phyloP scores from a whole-genome alignment of 2,113 vertebrate genomes.

The Dasyornis broadbenti region DNA sequence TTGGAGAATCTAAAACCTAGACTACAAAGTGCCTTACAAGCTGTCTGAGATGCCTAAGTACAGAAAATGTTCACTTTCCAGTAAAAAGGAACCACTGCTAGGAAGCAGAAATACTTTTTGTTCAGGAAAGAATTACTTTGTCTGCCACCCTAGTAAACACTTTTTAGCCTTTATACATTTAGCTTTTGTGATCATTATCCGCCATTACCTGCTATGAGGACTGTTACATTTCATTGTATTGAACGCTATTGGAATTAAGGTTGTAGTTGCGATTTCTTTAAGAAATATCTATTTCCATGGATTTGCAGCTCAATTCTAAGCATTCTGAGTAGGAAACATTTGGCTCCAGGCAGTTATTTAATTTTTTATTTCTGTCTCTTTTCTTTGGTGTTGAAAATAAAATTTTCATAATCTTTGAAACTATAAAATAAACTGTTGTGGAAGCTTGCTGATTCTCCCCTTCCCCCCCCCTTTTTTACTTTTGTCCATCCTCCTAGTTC shows the following conservation, averaged over 20 bases:
- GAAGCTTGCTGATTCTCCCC: background rate
- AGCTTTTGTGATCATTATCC: background rate
- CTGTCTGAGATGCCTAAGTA: background rate
- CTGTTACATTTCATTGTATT: background rate
- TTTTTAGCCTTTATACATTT: background rate
- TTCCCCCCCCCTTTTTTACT: background rate
- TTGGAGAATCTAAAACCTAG: background rate
- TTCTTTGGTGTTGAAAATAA: background rate
- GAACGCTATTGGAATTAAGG: background rate
- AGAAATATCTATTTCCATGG: background rate
- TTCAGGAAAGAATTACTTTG: background rate
- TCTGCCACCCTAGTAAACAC: background rate
- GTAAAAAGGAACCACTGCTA: background rate
- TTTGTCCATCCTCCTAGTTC: background rate
- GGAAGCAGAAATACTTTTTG: background rate
- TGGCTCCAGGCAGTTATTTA: background rate
- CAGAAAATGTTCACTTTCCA: background rate
- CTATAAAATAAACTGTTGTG: background rate
- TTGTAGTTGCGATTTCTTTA: background rate
- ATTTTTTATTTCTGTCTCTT: constrained; percentile 11
- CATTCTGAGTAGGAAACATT: background rate
- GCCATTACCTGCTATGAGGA: background rate
- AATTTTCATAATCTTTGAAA: background rate
- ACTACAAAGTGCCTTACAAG: background rate
- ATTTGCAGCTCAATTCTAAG: background rate